Percentiles rank a stretch among this genome's conserved stretches.
phyloP scores from a whole-genome alignment of 1,140 invertebrate species.

The Diorhabda carinulata region DNA sequence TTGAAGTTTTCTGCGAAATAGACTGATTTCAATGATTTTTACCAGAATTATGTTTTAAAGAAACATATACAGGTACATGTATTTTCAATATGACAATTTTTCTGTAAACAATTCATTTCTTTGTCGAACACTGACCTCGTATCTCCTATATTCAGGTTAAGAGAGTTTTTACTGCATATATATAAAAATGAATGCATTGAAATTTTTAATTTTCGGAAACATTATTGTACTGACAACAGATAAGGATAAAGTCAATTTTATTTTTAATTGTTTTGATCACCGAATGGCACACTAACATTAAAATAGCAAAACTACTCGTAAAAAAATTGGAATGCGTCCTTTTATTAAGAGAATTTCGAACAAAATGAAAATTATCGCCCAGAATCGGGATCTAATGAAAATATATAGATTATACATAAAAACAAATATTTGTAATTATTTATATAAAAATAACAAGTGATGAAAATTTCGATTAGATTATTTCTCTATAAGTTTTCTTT shows the following conservation, averaged over 20 bases:
- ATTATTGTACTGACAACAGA: background rate
- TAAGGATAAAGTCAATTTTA: conserved; percentile 10
- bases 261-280: conserved; percentile 22
- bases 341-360: conserved; percentile 15
- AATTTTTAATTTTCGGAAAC: background rate
- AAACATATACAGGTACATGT: too few species aligned
- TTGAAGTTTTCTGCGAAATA: too few species aligned
- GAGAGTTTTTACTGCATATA: too few species aligned
- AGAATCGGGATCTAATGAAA: background rate
- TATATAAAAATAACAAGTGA: conserved; percentile 15
- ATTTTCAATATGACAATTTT: too few species aligned
- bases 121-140: too few species aligned
- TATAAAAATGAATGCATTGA: too few species aligned
- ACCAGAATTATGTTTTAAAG: too few species aligned
- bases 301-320: conserved; percentile 30
- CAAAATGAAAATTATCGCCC: conserved; percentile 14
- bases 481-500: background rate
- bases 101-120: too few species aligned
- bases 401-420: conserved; percentile 12
- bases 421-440: conserved; percentile 11
- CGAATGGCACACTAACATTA: conserved; percentile 42
- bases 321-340: conserved; percentile 37
- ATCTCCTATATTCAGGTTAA: too few species aligned
- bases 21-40: too few species aligned
- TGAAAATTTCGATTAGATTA: background rate